Percentiles rank a stretch among this genome's conserved stretches.
phyloP scores from a whole-genome alignment of 1,140 invertebrate genomes.

The Dreissena rostriformis region DNA sequence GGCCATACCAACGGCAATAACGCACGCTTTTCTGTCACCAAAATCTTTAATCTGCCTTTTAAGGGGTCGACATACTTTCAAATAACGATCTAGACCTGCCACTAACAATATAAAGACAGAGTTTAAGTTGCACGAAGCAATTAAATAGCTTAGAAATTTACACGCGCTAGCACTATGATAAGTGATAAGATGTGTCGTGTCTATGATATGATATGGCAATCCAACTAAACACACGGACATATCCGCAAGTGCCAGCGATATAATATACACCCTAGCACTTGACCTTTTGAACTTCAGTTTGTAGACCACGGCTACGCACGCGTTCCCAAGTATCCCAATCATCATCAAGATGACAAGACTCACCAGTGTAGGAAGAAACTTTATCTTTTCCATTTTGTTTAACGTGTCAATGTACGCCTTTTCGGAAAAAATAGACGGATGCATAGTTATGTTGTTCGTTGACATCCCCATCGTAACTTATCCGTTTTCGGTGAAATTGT shows the following conservation, averaged over 20 bases:
- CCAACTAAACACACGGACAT: constrained; percentile 63
- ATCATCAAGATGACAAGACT: constrained; percentile 54
- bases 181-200: no score
- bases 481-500: no score
- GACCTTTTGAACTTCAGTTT: constrained; percentile 53
- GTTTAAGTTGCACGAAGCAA: no score
- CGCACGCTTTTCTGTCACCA: constrained; percentile 51
- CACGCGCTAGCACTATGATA: no score
- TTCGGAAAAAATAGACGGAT: no score
- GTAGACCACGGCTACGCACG: constrained; percentile 62
- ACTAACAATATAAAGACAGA: constrained; percentile 66
- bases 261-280: constrained; percentile 63
- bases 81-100: constrained; percentile 65
- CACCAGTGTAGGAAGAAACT: constrained; percentile 57
- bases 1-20: constrained; percentile 12
- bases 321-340: constrained; percentile 63
- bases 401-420: background rate
- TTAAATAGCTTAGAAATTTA: no score
- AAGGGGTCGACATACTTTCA: constrained; percentile 65
- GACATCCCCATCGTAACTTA: no score
- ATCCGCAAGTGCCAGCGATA: constrained; percentile 64
- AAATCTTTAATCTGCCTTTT: constrained; percentile 59
- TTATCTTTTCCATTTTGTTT: constrained; percentile 25
- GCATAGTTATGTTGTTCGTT: no score
- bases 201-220: constrained; percentile 67